phyloP scores from a whole-genome alignment of 2,113 vertebrate species.

The Mus spicilegus region DNA sequence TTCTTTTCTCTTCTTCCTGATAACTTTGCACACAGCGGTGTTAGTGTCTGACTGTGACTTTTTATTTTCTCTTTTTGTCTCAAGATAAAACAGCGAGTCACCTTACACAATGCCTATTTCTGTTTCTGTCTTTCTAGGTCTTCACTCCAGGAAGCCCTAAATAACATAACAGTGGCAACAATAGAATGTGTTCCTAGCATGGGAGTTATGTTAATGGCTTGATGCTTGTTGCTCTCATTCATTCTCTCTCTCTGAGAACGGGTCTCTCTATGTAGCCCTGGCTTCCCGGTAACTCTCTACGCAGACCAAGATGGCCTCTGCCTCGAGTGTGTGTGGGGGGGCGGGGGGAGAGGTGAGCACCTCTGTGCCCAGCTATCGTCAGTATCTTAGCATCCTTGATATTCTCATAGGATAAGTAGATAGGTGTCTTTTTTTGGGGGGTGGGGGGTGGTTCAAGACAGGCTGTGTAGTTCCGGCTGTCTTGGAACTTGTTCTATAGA shows the following conservation, averaged over 20 bases:
- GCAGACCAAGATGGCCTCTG: neutral
- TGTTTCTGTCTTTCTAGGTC: neutral
- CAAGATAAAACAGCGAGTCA: neutral
- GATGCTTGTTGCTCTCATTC: neutral
- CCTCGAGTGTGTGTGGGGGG: neutral
- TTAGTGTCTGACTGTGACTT: neutral
- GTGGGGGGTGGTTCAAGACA: neutral
- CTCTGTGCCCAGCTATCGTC: neutral
- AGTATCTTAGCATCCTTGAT: neutral
- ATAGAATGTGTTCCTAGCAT: neutral
- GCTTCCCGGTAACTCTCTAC: neutral
- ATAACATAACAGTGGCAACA: neutral
- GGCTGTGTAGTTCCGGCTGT: neutral
- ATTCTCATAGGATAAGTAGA: neutral
- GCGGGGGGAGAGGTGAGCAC: neutral
- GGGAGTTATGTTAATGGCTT: neutral
- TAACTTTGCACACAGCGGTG: neutral
- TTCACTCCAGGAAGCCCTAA: neutral
- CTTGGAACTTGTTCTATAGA: neutral
- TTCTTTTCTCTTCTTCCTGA: neutral
- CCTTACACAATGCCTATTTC: neutral
- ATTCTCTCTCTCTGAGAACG: neutral
- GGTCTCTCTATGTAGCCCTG: neutral
- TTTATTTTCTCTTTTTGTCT: neutral
- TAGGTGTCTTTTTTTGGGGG: neutral